Percentiles rank a stretch among this genome's conserved stretches.
These are phyloP conservation scores for Pelmatolapia mariae DNA, from an alignment of 2,113 vertebrate species.

Conservation along the genomic window DNA sequence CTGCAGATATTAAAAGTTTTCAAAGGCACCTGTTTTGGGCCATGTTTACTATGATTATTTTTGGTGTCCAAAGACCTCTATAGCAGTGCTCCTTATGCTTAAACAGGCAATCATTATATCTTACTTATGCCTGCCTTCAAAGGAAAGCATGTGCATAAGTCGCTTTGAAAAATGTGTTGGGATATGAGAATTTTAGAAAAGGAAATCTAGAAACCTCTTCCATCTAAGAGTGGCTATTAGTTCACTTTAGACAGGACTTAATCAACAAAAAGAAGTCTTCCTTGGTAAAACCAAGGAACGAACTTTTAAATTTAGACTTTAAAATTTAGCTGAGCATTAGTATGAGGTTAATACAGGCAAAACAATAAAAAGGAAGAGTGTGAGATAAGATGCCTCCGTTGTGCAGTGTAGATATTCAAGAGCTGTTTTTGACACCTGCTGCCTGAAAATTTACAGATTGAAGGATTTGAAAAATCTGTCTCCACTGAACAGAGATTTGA, in stretches of 20 bases:
- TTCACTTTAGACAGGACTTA: slow-evolving; percentile 19
- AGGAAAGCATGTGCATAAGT: not conserved
- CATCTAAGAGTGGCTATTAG: not conserved
- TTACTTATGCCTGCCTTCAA: not conserved
- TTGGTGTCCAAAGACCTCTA: not conserved
- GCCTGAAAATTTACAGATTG: slow-evolving; percentile 26
- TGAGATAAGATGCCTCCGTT: slow-evolving; percentile 1
- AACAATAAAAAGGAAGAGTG: not conserved
- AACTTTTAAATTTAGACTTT: not conserved
- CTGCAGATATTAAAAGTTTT: not conserved
- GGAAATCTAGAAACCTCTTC: not conserved
- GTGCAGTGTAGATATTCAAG: slow-evolving; percentile 41
- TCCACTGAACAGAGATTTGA: not conserved
- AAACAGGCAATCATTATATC: not conserved
- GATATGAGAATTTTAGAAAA: not conserved
- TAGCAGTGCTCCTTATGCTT: not conserved
- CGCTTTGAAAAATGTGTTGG: not conserved
- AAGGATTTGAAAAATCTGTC: not conserved
- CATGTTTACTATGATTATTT: not conserved
- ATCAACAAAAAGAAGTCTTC: slow-evolving; percentile 28
- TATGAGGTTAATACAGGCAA: slow-evolving; percentile 14
- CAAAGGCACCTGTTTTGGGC: not conserved
- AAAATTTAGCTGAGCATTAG: slow-evolving; percentile 35
- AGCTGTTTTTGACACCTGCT: slow-evolving; percentile 29
- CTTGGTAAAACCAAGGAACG: not conserved